phyloP scores from a whole-genome alignment of 2,113 vertebrate genomes.

The Festucalex cinctus region DNA sequence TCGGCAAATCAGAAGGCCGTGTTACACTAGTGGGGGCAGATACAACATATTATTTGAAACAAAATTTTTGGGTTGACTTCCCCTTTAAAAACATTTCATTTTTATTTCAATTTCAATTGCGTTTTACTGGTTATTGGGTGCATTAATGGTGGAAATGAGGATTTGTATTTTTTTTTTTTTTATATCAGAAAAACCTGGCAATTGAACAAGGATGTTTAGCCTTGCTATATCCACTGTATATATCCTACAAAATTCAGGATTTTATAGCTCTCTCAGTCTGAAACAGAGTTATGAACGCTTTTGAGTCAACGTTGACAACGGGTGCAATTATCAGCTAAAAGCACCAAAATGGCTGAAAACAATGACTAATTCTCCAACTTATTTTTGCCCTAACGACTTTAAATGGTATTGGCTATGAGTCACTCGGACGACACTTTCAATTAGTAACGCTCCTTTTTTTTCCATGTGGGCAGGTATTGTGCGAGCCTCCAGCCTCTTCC shows the following conservation, averaged over 20 bases:
- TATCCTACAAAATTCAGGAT: too few relatives aligned
- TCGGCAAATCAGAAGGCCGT: too few relatives aligned
- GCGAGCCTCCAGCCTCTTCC: conserved; percentile 93
- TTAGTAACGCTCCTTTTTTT: neutral
- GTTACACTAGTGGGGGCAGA: too few relatives aligned
- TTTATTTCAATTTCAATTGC: neutral
- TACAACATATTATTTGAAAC: too few relatives aligned
- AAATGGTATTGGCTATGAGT: neutral
- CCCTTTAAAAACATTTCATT: too few relatives aligned
- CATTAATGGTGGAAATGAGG: too few relatives aligned
- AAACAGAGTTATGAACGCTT: neutral
- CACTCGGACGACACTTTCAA: neutral
- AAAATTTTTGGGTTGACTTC: neutral
- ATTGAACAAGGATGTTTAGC: too few relatives aligned
- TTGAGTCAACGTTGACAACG: neutral
- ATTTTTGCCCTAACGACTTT: neutral
- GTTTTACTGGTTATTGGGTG: neutral
- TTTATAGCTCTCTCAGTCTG: too few relatives aligned
- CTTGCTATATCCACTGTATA: too few relatives aligned
- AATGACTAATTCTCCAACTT: neutral
- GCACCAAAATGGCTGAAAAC: neutral
- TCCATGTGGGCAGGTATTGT: conserved; percentile 80
- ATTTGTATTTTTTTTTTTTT: too few relatives aligned
- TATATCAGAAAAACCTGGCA: too few relatives aligned
- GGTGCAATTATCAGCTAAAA: neutral